phyloP scores from a whole-genome alignment of 2,113 vertebrate species.

The Tichodroma muraria region DNA sequence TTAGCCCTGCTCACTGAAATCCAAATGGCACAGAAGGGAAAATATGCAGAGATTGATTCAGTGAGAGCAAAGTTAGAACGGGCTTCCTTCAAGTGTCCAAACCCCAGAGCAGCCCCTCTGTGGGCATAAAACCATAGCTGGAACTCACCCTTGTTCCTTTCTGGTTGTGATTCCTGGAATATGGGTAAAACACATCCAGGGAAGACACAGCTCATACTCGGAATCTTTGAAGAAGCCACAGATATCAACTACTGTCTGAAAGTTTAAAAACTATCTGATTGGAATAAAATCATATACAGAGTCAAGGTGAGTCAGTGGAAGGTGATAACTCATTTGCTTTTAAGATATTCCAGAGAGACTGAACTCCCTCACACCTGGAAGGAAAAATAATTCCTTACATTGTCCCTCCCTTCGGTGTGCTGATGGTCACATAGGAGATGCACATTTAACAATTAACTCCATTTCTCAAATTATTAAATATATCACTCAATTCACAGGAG shows the following conservation, averaged over 20 bases:
- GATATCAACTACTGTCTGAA: slow-evolving; percentile 79
- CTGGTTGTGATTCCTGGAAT: slow-evolving; percentile 82
- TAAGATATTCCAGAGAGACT: slow-evolving; percentile 85
- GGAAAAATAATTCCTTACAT: neutral
- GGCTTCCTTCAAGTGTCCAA: neutral
- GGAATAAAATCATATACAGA: neutral
- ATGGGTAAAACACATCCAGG: slow-evolving; percentile 84
- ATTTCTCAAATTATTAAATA: neutral
- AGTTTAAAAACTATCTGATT: neutral
- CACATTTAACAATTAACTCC: neutral
- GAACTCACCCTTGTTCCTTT: slow-evolving; percentile 64
- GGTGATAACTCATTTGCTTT: slow-evolving; percentile 4
- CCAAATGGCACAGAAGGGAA: neutral
- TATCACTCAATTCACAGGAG: neutral
- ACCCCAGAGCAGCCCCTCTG: neutral
- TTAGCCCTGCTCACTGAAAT: neutral
- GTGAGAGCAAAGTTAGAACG: neutral
- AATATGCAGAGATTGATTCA: neutral
- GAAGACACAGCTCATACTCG: slow-evolving; percentile 76
- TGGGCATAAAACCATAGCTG: neutral
- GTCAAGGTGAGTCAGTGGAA: neutral
- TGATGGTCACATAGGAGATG: neutral
- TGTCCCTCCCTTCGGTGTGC: too few species aligned
- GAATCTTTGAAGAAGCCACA: slow-evolving; percentile 79
- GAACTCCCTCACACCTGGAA: slow-evolving; percentile 86